Evolutionary conservation across 1,140 invertebrate species (phyloP), one percentile per base, ranked within the genome.

Genomic region (Augochlora pura): DNA sequence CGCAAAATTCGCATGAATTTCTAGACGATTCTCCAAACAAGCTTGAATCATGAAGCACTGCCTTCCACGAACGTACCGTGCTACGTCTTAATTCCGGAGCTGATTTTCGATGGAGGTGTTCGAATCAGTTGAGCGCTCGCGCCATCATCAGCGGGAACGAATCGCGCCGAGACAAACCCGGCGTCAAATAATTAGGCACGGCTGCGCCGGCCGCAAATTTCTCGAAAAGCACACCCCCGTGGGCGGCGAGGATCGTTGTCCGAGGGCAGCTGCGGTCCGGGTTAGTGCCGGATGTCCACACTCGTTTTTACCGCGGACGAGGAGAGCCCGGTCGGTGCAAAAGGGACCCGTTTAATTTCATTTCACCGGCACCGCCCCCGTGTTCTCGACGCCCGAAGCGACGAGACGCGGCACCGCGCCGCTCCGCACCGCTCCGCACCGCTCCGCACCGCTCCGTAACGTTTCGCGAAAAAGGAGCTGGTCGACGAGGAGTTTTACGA

Each of bases 311-410:
- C 75, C 78, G 67, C 23, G 59, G 16, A 75, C 69, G 27, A 72
- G 68, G 81, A 86, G 77, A 46, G 42, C 32, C 77, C 70, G 73
- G 46, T 49, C 49, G 81, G 57, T 62, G 81, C 81, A 87, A 84
- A 79, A 81, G 68, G 79, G 71, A 81, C 32, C 84, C 79, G 85
- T 87, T 87, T 87, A 87, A 87, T 87, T 87, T 87, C 86, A 87
- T 86, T 87, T 84, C 59, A 64, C 67, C 52, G 81, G 84, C 73
- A 80, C 83, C 83, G 77, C 81, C 84, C 73, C 73, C 70, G 75
- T 66, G 59, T 65, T 75, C 85, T 77, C 76, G 74, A 77, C 81
- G 81, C 81, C 73, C 77, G 77, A 57, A 85, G 84, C 84, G 77
- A 85, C 84, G 84, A 86, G 77, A 64, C 74, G 73, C 52, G 32